These are phyloP conservation scores for Valencia hispanica DNA, from an alignment of 2,797 vertebrate genomes.

Conservation along the genomic window DNA sequence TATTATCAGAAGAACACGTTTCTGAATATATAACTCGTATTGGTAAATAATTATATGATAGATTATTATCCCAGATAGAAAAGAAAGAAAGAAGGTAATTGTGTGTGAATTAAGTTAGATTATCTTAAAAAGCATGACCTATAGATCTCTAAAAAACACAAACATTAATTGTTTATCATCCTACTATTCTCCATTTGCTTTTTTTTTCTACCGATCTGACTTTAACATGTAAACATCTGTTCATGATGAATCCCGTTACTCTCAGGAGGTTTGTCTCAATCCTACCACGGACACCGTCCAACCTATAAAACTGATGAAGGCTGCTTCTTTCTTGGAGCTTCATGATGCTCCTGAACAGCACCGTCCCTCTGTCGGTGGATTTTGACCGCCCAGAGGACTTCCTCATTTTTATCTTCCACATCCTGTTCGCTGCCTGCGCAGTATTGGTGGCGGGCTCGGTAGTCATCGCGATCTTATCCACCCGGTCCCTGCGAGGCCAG, in stretches of 20 bases:
- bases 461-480: conserved; percentile 73
- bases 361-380: conserved; percentile 75
- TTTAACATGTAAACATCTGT: conserved; percentile 1
- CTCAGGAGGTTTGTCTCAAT: conserved; percentile 2
- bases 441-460: conserved; percentile 80
- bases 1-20: too few relatives aligned
- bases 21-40: too few relatives aligned
- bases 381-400: conserved; percentile 77
- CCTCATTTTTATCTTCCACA: conserved; percentile 80
- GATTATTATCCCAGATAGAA: too few relatives aligned
- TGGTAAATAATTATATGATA: too few relatives aligned
- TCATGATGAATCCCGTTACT: neutral
- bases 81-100: too few relatives aligned
- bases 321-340: conserved; percentile 19
- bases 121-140: too few relatives aligned
- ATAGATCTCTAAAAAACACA: too few relatives aligned
- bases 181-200: neutral
- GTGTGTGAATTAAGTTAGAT: too few relatives aligned
- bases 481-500: conserved; percentile 72
- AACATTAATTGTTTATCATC: too few relatives aligned
- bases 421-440: conserved; percentile 77
- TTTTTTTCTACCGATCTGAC: neutral
- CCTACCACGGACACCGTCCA: neutral
- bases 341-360: conserved; percentile 73
- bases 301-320: conserved; percentile 40